These are phyloP conservation scores for Iguana delicatissima DNA, from an alignment of 2,797 vertebrate genomes.

Conservation along the genomic window DNA sequence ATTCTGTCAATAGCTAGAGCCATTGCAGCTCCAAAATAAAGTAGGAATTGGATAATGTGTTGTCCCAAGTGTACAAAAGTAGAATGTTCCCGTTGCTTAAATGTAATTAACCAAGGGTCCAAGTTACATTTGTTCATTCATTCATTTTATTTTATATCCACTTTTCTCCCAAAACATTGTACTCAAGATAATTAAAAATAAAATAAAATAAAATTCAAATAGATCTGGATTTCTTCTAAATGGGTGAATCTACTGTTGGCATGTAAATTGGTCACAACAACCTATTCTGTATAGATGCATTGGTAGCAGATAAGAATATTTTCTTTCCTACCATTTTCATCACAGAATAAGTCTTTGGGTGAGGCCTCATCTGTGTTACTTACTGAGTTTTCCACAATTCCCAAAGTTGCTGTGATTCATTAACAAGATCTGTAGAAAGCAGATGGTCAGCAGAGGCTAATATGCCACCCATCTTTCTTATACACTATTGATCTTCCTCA, in stretches of 20 bases:
- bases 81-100: not conserved
- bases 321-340: not conserved
- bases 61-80: not conserved
- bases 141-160: not conserved
- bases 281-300: not conserved
- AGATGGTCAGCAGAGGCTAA: not conserved
- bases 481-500: not conserved
- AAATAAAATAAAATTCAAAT: too few species aligned
- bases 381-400: not conserved
- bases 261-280: too few species aligned
- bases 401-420: not conserved
- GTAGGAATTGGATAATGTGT: not conserved
- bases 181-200: too few species aligned
- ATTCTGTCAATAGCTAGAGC: not conserved
- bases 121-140: not conserved
- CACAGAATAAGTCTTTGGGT: not conserved
- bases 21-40: not conserved
- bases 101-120: not conserved
- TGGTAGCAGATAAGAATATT: not conserved
- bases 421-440: not conserved
- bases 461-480: not conserved
- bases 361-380: too few species aligned
- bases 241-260: too few species aligned
- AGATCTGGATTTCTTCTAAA: too few species aligned
- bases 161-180: not conserved